phyloP scores from a whole-genome alignment of 2,797 vertebrate species.

The Hydrophis major region DNA sequence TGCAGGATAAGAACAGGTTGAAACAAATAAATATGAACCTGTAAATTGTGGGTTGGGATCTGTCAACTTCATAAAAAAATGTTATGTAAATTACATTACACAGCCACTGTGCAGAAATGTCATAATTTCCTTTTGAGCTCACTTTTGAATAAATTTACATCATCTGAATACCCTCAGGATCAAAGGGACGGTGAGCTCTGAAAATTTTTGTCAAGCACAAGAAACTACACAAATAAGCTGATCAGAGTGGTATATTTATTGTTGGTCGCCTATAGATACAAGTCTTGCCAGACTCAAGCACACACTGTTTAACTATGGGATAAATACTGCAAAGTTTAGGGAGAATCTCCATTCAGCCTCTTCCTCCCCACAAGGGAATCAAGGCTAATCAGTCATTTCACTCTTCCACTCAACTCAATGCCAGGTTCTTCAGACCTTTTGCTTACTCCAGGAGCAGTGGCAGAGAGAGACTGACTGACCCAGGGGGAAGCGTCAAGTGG shows the following conservation, averaged over 20 bases:
- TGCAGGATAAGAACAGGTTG: background rate
- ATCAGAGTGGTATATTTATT: background rate
- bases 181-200: background rate
- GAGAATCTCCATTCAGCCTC: background rate
- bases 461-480: background rate
- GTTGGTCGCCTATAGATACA: background rate
- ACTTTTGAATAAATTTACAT: background rate
- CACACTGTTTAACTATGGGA: background rate
- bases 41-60: background rate
- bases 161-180: background rate
- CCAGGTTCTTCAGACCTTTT: background rate
- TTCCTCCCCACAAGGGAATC: background rate
- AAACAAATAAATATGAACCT: background rate
- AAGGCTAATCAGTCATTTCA: background rate
- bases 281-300: background rate
- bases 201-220: background rate
- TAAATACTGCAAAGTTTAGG: background rate
- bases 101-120: background rate
- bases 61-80: background rate
- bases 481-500: background rate
- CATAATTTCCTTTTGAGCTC: background rate
- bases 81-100: background rate
- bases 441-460: background rate
- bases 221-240: background rate
- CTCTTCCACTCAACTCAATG: background rate